Conservation (phyloP, 1,140 invertebrate genomes). For the Zelostemma sp. region DNA sequence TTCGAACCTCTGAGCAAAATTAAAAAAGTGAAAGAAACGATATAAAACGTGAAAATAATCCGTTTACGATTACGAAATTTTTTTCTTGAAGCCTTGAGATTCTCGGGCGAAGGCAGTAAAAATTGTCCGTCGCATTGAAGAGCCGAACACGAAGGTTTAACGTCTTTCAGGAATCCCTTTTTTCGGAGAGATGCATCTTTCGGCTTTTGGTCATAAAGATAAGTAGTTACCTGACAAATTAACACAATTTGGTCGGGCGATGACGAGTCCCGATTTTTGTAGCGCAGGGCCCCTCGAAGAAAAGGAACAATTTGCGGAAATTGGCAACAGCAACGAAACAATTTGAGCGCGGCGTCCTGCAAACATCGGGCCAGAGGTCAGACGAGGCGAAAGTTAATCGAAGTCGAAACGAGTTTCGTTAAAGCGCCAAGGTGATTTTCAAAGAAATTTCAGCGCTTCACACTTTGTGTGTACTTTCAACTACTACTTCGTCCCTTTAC, state of each 20-base stretch:
- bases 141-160: constrained; percentile 52
- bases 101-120: constrained; percentile 14
- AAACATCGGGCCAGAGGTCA: constrained; percentile 63
- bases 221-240: constrained; percentile 67
- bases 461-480: no score
- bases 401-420: constrained; percentile 67
- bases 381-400: constrained; percentile 65
- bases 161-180: constrained; percentile 54
- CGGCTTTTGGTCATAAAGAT: constrained; percentile 62
- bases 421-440: constrained; percentile 60
- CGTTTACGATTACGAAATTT: constrained; percentile 9
- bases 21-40: no score
- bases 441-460: constrained; percentile 22
- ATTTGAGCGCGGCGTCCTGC: constrained; percentile 62
- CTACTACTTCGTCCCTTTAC: no score
- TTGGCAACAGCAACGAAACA: constrained; percentile 67
- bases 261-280: constrained; percentile 33
- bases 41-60: constrained; percentile 2
- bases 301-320: constrained; percentile 66
- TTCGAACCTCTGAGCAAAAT: no score
- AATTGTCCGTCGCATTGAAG: constrained; percentile 22
- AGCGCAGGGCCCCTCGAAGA: constrained; percentile 46
- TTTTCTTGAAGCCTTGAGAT: constrained; percentile 22
- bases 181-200: constrained; percentile 49
- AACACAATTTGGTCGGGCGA: constrained; percentile 65